Base-by-base conservation (phyloP, 92 coral and sea anemone genomes). In the Phenganax subtilis region DNA sequence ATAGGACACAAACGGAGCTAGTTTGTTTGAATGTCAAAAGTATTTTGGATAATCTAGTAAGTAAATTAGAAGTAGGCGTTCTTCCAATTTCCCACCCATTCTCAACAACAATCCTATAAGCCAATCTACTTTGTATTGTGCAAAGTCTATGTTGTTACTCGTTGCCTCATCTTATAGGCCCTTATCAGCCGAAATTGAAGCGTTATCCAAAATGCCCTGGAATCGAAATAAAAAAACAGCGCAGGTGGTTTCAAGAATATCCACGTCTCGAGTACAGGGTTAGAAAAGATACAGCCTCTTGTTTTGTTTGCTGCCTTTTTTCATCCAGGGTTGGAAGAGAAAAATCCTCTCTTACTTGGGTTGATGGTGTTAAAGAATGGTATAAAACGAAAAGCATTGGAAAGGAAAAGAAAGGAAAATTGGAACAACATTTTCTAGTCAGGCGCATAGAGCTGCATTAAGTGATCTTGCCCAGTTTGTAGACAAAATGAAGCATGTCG, bases 231-330 rank as follows among this genome's bases (percentile, higher is more conserved):
- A 6, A 51, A 72, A 72, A 72, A n/a, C 77, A 72, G 44, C 47
- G 9, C 51, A 56, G 57, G 14, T 72, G 77, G 77, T 72, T 72
- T 25, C 44, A 72, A 9, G 59, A 51, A n/a, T 72, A 47, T 72
- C 80, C 80, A 30, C 80, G 55, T 30, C 55, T 75, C 29, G 80
- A 75, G 31, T 75, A 75, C 16, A 51, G 60, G 6, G 55, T 20
- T 17, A 75, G 55, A 51, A 75, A 75, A 10, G 80, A 75, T 75
- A 56, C 66, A 56, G 80, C 55, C 47, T 72, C 59, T 47, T 72
- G 77, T 72, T 72, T 72, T 37, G 77, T 72, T 51, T 72, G 77
- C 20, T 16, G 59, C 6, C 44, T 72, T 14, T 72, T 72, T 27
- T 56, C 28, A 47, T 59, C 65, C 65, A 2, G 12, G 17, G 55